Conservation (phyloP, 2,113 vertebrate genomes). For the Zonotrichia leucophrys region DNA sequence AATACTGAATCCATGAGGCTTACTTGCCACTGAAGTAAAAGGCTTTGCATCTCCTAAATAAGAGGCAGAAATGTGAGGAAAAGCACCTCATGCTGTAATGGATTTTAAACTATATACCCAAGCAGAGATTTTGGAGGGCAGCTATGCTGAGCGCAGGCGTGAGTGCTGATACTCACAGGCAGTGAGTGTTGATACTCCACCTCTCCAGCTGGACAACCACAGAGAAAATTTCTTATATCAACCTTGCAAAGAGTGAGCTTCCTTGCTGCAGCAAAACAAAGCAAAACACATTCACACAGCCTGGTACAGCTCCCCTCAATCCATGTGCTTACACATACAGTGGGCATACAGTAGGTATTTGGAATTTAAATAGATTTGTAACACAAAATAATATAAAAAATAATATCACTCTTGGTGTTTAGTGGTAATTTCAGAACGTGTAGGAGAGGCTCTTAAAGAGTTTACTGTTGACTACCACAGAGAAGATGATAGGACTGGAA, state of each 20-base stretch:
- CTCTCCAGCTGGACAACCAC: neutral
- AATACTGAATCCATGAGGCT: neutral
- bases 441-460: constrained; percentile 12
- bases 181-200: neutral
- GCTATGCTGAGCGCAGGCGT: rapidly evolving
- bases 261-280: neutral
- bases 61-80: neutral
- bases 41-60: neutral
- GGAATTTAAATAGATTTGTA: constrained; percentile 3
- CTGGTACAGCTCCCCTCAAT: neutral
- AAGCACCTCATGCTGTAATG: neutral
- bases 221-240: neutral
- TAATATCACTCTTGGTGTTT: neutral
- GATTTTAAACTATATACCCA: neutral
- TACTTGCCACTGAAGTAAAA: neutral
- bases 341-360: neutral
- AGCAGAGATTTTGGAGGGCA: neutral
- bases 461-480: neutral
- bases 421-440: neutral
- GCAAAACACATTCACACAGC: neutral
- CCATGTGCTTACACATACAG: neutral
- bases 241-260: neutral
- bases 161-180: neutral
- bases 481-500: constrained; percentile 32
- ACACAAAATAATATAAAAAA: neutral